Percentiles rank a stretch among this genome's conserved stretches.
phyloP scores from a whole-genome alignment of 2,113 vertebrate species.

The Ailuropoda melanoleuca region DNA sequence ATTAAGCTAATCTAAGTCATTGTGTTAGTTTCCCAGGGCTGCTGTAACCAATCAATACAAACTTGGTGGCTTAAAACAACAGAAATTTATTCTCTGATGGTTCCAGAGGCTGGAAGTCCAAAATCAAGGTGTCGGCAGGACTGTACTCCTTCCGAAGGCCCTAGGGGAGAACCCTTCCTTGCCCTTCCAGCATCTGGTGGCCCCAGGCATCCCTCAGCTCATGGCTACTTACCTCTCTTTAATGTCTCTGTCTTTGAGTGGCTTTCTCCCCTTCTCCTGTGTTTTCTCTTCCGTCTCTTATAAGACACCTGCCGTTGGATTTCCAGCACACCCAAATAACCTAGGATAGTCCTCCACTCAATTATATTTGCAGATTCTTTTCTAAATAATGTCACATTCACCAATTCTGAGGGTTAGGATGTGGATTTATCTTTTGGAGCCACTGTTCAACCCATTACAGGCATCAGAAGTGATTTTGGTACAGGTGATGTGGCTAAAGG shows the following conservation, averaged over 20 bases:
- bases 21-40: not conserved
- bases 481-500: not conserved
- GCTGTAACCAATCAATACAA: not conserved
- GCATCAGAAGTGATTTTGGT: not conserved
- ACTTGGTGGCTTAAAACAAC: not conserved
- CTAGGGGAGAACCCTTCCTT: not conserved
- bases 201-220: accelerated
- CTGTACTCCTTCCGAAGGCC: not conserved
- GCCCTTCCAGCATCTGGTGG: not conserved
- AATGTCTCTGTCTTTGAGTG: accelerated
- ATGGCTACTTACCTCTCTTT: accelerated
- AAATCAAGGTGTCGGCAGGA: not conserved
- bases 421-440: not conserved
- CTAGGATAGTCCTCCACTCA: not conserved
- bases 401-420: not conserved
- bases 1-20: too few relatives aligned
- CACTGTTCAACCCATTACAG: not conserved
- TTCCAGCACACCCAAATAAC: not conserved
- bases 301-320: not conserved
- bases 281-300: not conserved
- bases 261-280: not conserved
- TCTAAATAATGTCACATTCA: not conserved
- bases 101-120: not conserved
- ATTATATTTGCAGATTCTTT: not conserved
- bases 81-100: not conserved